Evolutionary conservation across 2,113 vertebrate species (phyloP).

Genomic region (Myocastor coypus): DNA sequence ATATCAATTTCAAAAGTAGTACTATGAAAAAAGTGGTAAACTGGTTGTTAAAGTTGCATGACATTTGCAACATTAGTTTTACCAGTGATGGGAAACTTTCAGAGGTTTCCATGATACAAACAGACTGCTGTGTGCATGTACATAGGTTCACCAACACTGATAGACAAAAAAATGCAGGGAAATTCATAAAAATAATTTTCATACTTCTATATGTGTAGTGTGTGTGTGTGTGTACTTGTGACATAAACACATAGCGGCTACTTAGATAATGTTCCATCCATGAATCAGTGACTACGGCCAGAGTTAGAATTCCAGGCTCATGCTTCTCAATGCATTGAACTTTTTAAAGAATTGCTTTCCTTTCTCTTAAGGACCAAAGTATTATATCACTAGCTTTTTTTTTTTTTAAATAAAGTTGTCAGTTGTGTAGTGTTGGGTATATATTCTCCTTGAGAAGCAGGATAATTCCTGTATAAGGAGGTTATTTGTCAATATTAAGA

Average conservation of each 20-base stretch:
- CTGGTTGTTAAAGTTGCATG: not conserved
- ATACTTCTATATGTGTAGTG: not conserved
- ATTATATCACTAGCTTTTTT: not conserved
- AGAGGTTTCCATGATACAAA: not conserved
- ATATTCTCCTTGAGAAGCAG: not conserved
- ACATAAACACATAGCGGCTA: not conserved
- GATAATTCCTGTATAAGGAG: not conserved
- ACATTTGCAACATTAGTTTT: not conserved
- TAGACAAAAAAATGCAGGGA: not conserved
- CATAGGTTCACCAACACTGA: not conserved
- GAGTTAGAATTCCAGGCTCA: not conserved
- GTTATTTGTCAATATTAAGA: not conserved
- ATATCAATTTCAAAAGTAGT: constrained; percentile 8
- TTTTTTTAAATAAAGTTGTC: not conserved
- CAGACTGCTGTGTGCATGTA: not conserved
- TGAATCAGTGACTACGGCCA: not conserved
- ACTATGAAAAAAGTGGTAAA: not conserved
- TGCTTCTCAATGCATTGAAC: not conserved
- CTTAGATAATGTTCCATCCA: not conserved
- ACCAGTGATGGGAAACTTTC: not conserved
- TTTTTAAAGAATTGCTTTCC: not conserved
- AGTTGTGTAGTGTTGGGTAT: not conserved
- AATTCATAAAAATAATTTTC: not conserved
- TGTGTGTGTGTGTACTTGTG: not conserved
- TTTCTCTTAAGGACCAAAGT: not conserved